Conservation (phyloP, 2,888 invertebrate species). For the Yponomeuta plumbellus region DNA sequence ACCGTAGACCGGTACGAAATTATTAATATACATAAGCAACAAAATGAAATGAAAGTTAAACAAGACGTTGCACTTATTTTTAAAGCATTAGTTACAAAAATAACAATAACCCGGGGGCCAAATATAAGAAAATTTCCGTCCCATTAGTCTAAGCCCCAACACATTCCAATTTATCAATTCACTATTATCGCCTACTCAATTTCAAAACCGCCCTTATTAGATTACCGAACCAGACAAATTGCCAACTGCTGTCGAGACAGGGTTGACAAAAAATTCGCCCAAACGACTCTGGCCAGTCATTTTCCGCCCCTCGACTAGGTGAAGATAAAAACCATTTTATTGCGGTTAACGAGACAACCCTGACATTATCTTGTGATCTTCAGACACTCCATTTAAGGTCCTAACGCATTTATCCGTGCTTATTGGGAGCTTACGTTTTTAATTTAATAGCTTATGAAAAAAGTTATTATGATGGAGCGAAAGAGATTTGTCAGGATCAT, state of each 20-base stretch:
- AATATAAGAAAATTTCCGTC: not conserved
- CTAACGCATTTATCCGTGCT: not conserved
- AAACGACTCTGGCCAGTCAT: conserved; percentile 33
- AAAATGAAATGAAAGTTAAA: too few relatives aligned
- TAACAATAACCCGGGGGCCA: too few relatives aligned
- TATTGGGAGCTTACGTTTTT: not conserved
- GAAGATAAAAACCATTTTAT: conserved; percentile 58
- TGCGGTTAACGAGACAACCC: conserved; percentile 63
- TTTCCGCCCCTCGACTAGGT: conserved; percentile 7
- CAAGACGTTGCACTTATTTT: too few relatives aligned
- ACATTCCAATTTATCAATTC: not conserved
- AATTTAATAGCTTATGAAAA: too few relatives aligned
- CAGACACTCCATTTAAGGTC: conserved; percentile 8
- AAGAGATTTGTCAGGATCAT: too few relatives aligned
- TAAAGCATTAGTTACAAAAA: too few relatives aligned
- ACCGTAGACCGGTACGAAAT: too few relatives aligned
- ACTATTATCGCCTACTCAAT: not conserved
- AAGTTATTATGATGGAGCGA: too few relatives aligned
- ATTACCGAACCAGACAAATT: conserved; percentile 46
- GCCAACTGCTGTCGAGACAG: conserved; percentile 52
- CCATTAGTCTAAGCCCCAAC: not conserved
- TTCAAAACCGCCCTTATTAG: not conserved
- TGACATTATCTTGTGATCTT: conserved; percentile 50
- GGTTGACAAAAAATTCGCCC: conserved; percentile 66
- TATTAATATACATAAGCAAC: too few relatives aligned